Evolutionary conservation across 35 echinoderm and acorn worm genomes (phyloP).

Genomic region (Strongylocentrotus purpuratus): DNA sequence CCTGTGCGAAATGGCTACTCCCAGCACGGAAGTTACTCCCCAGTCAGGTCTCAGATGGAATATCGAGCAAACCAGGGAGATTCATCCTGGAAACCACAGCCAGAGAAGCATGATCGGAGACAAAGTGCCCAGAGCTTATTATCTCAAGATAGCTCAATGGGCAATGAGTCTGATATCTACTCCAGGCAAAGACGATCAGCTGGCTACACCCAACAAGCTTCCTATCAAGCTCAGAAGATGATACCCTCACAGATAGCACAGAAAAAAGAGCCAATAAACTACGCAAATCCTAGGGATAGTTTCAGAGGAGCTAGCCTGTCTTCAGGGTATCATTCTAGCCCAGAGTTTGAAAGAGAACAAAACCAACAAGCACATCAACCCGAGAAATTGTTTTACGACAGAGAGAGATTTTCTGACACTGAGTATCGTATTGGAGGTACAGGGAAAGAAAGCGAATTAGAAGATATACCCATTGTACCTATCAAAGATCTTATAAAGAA

Average conservation of each 20-base stretch:
- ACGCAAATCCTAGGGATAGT: background rate
- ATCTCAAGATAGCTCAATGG: constrained; percentile 54
- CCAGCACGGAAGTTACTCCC: constrained; percentile 2
- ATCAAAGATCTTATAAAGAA: constrained; percentile 50
- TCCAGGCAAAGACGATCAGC: background rate
- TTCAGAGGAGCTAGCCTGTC: background rate
- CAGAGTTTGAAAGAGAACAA: constrained; percentile 11
- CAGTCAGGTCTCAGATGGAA: constrained; percentile 1
- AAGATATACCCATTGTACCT: constrained; percentile 14
- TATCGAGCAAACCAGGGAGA: constrained; percentile 18
- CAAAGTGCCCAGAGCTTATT: background rate
- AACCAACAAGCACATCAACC: background rate
- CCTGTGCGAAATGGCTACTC: background rate
- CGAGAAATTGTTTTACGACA: background rate
- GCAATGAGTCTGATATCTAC: constrained; percentile 23
- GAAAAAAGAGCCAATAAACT: background rate
- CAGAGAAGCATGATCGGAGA: constrained; percentile 4
- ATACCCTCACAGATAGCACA: background rate
- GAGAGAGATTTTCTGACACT: constrained; percentile 17
- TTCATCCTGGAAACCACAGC: constrained; percentile 9
- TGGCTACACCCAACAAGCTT: background rate
- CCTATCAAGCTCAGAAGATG: background rate
- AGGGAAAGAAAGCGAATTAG: constrained; percentile 14
- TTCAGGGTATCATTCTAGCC: constrained; percentile 40
- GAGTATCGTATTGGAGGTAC: constrained; percentile 21